Evolutionary conservation across 2,888 invertebrate genomes (phyloP), one percentile per base, ranked within the genome.

Genomic region (Macaria liturata): DNA sequence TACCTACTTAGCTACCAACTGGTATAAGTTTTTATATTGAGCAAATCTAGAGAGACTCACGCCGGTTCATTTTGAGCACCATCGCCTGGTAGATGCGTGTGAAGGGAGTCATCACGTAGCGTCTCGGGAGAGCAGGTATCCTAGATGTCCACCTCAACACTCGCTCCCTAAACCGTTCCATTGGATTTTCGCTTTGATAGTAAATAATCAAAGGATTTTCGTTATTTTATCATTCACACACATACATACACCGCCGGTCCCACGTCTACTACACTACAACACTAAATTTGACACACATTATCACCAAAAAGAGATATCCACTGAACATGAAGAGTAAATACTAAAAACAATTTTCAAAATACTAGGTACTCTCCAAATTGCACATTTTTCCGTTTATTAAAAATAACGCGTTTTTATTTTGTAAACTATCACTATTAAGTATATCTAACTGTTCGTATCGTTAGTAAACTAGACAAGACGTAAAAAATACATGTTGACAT

Each of bases 201-300:
- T 1, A 20, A 20, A 20, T 20, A 20, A 20, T 20, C 20, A 20
- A 20, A 20, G 20, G 20, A 42, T 32, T 9, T 7, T 5, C 47
- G 39, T 50, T 55, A 40, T 9, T 52, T 3, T 44, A 57, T 64
- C 63, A 58, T 62, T 54, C 57, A 54, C 66, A 59, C 47, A 59
- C 57, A 54, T 67, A 59, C 47, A 59, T 67, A 71, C 32, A 9
- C 68, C 59, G 66, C 64, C 67, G 74, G 66, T 64, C 66, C 65
- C 71, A 77, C 76, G 77, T 74, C 79, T 61, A 76, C 78, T 78
- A 73, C 80, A 83, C 68, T 80, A 78, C 69, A 78, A 81, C 79
- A 80, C 83, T 85, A 87, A 78, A 86, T 90, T 90, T 90, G 90
- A 90, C 90, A 90, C 90, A 86, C 86, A 90, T 90, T 87, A 90